Evolutionary conservation across 2,888 invertebrate species (phyloP).

Genomic region (Tanytarsus gracilentus): DNA sequence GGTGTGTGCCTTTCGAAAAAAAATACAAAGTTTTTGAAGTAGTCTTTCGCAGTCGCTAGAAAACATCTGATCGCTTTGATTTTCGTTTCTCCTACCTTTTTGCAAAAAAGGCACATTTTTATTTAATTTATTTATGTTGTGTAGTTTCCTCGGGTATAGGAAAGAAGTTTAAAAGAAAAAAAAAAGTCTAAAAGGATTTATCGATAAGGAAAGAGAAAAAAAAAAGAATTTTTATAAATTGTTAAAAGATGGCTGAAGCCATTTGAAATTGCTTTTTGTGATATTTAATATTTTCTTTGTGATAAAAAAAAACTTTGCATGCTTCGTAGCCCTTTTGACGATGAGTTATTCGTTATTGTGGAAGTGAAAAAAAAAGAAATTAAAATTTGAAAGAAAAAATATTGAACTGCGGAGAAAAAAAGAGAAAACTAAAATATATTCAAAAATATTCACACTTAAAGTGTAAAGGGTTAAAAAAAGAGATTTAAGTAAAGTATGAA

Average conservation of each 20-base stretch:
- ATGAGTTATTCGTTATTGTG: too few relatives aligned
- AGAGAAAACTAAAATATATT: neutral
- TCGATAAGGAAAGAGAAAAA: neutral
- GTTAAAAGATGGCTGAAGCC: constrained; percentile 10
- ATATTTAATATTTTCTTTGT: neutral
- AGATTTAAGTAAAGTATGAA: constrained; percentile 40
- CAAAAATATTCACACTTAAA: neutral
- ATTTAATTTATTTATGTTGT: too few relatives aligned
- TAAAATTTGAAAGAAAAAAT: neutral
- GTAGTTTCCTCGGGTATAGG: neutral
- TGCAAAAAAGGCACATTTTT: constrained; percentile 17
- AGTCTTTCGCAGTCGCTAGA: constrained; percentile 24
- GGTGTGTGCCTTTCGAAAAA: too few relatives aligned
- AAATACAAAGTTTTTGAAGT: neutral
- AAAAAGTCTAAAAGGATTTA: neutral
- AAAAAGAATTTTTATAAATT: neutral
- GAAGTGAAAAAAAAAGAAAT: neutral
- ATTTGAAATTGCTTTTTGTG: neutral
- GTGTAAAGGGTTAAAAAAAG: neutral
- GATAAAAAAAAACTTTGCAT: neutral
- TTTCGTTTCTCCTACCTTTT: neutral
- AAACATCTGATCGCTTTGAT: constrained; percentile 21
- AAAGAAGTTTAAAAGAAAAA: neutral
- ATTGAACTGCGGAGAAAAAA: neutral
- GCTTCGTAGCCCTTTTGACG: neutral